Conservation (phyloP, 2,113 vertebrate genomes). For the Gymnarchus niloticus region DNA sequence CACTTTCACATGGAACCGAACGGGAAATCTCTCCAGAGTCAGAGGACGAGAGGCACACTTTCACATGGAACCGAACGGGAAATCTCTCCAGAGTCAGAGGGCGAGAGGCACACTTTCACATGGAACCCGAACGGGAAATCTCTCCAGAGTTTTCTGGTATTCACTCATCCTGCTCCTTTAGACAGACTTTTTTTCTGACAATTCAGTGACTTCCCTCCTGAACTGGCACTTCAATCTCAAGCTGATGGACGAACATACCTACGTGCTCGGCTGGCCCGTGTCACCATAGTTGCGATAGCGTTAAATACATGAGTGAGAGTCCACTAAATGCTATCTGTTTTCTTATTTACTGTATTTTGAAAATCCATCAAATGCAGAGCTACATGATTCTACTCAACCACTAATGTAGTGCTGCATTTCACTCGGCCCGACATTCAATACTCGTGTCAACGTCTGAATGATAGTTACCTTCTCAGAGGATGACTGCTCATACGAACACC, state of each 20-base stretch:
- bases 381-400: background rate
- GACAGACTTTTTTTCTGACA: background rate
- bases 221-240: background rate
- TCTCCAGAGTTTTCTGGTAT: background rate
- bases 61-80: too few relatives aligned
- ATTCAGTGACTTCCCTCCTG: background rate
- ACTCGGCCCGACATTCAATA: background rate
- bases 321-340: background rate
- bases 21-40: background rate
- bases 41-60: background rate
- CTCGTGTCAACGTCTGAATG: conserved; percentile 1
- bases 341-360: background rate
- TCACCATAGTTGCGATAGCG: background rate
- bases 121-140: too few relatives aligned
- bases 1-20: background rate
- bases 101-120: too few relatives aligned
- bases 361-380: background rate
- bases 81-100: background rate
- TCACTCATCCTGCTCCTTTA: background rate
- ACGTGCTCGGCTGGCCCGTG: background rate
- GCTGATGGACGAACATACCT: background rate
- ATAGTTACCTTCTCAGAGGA: background rate
- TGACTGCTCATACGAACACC: background rate
- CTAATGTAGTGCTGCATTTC: background rate
- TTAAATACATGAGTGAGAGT: background rate